phyloP scores from a whole-genome alignment of 2,888 invertebrate genomes.

The Iphiclides podalirius region DNA sequence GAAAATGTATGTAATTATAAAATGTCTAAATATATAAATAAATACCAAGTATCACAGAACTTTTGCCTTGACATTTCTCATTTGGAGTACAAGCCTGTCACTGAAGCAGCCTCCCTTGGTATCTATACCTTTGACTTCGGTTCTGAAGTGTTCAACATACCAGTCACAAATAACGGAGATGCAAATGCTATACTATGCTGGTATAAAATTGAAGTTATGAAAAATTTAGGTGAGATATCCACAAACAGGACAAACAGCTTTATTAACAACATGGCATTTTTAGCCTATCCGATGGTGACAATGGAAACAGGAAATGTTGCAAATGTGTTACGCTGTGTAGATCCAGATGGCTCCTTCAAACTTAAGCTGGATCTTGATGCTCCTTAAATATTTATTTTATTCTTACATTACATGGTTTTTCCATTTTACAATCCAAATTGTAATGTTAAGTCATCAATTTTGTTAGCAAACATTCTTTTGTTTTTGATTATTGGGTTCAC shows the following conservation, averaged over 20 bases:
- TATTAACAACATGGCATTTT: conserved; percentile 68
- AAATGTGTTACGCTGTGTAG: conserved; percentile 49
- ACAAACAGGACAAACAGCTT: conserved; percentile 67
- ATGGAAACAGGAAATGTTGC: conserved; percentile 47
- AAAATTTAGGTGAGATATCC: conserved; percentile 52
- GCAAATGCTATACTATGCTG: conserved; percentile 78
- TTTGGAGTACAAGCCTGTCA: conserved; percentile 59
- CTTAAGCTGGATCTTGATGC: conserved; percentile 43
- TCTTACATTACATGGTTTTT: too few species aligned
- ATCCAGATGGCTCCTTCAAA: conserved; percentile 56
- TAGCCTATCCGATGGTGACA: conserved; percentile 52
- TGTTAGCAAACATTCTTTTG: too few species aligned
- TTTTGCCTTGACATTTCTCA: conserved; percentile 67
- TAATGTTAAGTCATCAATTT: too few species aligned
- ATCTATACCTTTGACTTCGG: conserved; percentile 33
- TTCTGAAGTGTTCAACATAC: conserved; percentile 41
- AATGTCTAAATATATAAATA: conserved; percentile 79
- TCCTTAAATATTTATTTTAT: not conserved
- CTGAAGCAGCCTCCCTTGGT: conserved; percentile 51
- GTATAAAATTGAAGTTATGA: conserved; percentile 71
- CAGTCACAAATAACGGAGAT: conserved; percentile 53
- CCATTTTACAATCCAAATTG: too few species aligned
- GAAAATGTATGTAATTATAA: conserved; percentile 75
- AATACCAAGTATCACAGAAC: conserved; percentile 80
- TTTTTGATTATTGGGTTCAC: too few species aligned